Base-by-base conservation (phyloP, 1,140 invertebrate genomes). In the Temnothorax longispinosus region DNA sequence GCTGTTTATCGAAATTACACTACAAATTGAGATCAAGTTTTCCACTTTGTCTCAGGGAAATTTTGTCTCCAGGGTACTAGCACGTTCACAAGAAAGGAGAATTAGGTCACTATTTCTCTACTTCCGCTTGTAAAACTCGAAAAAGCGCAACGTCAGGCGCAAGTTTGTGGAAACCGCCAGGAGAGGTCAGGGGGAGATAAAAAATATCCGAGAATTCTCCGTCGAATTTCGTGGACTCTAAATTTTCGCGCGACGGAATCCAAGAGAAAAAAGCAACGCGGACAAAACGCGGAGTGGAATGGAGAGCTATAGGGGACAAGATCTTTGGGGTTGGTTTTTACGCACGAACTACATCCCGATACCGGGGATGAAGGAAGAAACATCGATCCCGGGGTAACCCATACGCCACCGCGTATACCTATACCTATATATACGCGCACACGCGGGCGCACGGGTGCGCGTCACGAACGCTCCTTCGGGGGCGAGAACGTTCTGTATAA, bases 401-500 rank as follows among this genome's bases (percentile, higher is more conserved):
- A 84, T 87, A 85, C 80, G 50, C 41, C 75, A 21, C 50, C 47
- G 56, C 52, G 10, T 35, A 44, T 60, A 64, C 41, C 35, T 10
- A 56, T 35, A 74, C 13, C 35, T 10, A 56, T 35, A 74, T 10
- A 56, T 35, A 74, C 13, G 44, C 80, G 8, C 21, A 35, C 38
- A 69, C 58, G 47, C 60, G 32, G n/a, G 35, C 38, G 21, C 27
- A 11, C 41, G 47, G 7, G 21, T 50, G 35, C 58, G 65, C 35
- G 82, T 38, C 72, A 58, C 78, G 56, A 77, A 72, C 72, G 74
- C 74, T 88, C 82, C 69, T 91, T 88, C 72, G 74, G 88, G 86
- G 87, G 90, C 86, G 89, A 92, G 90, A 94, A 93, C 92, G 89
- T 89, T 92, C 87, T 87, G 88, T 89, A 91, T 93, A 92, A 93